Base-by-base conservation (phyloP, 2,888 invertebrate species). In the Coremacera marginata region DNA sequence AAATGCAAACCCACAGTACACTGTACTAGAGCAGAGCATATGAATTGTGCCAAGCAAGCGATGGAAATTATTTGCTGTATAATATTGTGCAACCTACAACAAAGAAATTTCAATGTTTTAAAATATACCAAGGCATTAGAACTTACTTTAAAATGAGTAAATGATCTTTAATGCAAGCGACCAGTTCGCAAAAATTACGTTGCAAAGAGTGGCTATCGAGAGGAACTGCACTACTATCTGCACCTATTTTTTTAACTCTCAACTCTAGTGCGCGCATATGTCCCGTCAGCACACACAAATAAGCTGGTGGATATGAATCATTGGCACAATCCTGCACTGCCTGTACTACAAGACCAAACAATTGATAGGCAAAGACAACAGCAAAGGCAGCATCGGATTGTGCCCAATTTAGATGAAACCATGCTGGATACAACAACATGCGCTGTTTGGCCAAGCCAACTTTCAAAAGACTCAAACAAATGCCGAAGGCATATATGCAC, bases 11-110 rank as follows among this genome's bases (percentile, higher is more conserved):
- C 83, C 85, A 91, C 84, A 82, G 89, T 77, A 86, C 87, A 88
- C 75, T 86, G 88, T 0, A 87, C 88, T 51, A 85, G 76, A 7
- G 83, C 91, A 0, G 91, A 90, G 25, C 91, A 91, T n/a, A 89
- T 84, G 71, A 92, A 86, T 83, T 92, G 92, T 37, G 91, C 91
- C 81, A 92, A 89, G 80, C 92, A 91, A 68, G 91, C 90, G 0
- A 88, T 87, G 49, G 92, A 91, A 62, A 90, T 91, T 0, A 90
- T 90, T 55, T 90, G 83, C 81, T 92, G 91, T 60, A 91, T 89
- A 34, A 88, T 84, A 75, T 88, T 84, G 37, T 91, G 89, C 74
- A 91, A 90, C 71, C 91, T 92, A 87, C 9, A 84, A 87, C 8
- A 84, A 76, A 34, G 60, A 76, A 78, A 49, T 60, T 27, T 51